phyloP scores from a whole-genome alignment of 64 coral and sea anemone genomes.

The Dendronephthya gigantea region DNA sequence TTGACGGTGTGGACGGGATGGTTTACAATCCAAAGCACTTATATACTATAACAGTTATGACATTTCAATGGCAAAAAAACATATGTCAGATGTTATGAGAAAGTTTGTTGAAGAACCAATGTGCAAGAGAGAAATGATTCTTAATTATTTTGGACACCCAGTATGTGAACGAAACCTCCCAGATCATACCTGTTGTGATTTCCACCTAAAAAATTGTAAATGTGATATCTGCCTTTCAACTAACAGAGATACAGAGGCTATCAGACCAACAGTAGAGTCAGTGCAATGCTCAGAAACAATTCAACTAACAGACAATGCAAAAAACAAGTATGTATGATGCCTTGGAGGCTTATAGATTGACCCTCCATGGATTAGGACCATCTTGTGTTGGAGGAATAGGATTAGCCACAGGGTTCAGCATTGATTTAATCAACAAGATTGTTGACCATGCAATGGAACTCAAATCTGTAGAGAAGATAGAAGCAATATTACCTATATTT shows the following conservation, averaged over 20 bases:
- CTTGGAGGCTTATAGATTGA: neutral
- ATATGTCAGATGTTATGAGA: constrained; percentile 34
- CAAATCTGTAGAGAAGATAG: constrained; percentile 36
- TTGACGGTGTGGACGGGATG: constrained; percentile 32
- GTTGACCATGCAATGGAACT: constrained; percentile 17
- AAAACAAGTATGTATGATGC: neutral
- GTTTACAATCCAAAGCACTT: neutral
- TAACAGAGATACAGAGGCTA: neutral
- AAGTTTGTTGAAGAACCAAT: constrained; percentile 21
- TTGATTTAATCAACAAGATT: constrained; percentile 32
- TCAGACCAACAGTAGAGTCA: neutral
- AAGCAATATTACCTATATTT: constrained; percentile 33
- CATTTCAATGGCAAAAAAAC: constrained; percentile 30
- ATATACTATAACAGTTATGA: constrained; percentile 23
- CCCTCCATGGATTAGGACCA: constrained; percentile 9
- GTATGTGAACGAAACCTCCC: constrained; percentile 6
- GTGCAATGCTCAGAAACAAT: neutral
- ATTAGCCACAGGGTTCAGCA: constrained; percentile 36
- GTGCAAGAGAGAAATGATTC: constrained; percentile 46
- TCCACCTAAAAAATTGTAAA: constrained; percentile 28
- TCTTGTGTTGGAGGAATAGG: constrained; percentile 39
- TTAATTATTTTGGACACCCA: constrained; percentile 40
- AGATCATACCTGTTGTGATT: constrained; percentile 47
- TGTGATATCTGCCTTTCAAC: neutral
- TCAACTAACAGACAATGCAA: neutral